A percentile compares a stretch with the other conserved stretches of the same genome.
phyloP scores from a whole-genome alignment of 2,797 vertebrate genomes.

The Macroramphosus scolopax region DNA sequence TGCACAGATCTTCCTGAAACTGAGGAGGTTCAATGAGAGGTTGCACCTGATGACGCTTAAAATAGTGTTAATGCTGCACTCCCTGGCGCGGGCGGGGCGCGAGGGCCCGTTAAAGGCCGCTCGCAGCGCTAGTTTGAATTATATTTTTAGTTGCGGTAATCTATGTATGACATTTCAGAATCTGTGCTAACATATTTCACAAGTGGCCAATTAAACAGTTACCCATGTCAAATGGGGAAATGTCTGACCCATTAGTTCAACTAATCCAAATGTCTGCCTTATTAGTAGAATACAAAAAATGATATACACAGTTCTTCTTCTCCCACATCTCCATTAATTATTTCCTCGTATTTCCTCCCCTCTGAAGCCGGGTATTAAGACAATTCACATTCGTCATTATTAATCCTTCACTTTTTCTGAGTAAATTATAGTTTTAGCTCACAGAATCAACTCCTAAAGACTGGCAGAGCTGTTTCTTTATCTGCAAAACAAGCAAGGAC shows the following conservation, averaged over 20 bases:
- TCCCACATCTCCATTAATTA: constrained; percentile 32
- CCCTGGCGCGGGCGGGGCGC: no score
- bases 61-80: no score
- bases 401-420: constrained; percentile 17
- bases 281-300: constrained; percentile 20
- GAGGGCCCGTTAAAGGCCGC: no score
- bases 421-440: constrained; percentile 21
- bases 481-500: constrained; percentile 2
- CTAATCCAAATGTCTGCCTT: constrained; percentile 39
- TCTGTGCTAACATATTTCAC: constrained; percentile 53
- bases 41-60: no score
- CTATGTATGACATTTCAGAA: constrained; percentile 62
- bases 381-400: constrained; percentile 15
- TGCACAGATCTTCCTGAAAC: no score
- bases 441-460: constrained; percentile 4
- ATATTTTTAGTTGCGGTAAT: constrained; percentile 59
- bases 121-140: constrained; percentile 56
- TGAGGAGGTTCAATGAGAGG: no score
- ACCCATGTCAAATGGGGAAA: constrained; percentile 38
- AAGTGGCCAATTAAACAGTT: constrained; percentile 66
- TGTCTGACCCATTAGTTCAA: constrained; percentile 42
- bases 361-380: constrained; percentile 11
- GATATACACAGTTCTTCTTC: constrained; percentile 13
- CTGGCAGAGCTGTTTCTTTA: constrained; percentile 18
- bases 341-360: constrained; percentile 6